Base-by-base conservation (phyloP, 2,888 invertebrate genomes). In the Dusona sp. region DNA sequence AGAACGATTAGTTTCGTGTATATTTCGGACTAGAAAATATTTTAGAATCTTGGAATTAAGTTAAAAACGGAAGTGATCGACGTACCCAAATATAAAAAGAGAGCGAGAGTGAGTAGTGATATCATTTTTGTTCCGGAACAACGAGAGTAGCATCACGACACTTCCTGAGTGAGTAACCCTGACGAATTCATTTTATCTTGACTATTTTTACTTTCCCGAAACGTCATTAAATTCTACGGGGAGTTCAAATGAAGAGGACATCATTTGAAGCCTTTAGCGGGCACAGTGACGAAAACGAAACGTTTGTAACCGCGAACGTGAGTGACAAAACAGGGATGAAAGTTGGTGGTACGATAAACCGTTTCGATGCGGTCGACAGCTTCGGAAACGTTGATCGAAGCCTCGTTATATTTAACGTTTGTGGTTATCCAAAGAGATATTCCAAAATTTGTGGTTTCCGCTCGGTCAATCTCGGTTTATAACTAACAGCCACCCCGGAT, bases 111-210 rank as follows among this genome's bases (percentile, higher is more conserved):
- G 36, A 48, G 19, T 74, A 29, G 73, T 79, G 73, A 54, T 78
- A 61, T 81, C 29, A 64, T 85, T 81, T 79, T 70, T n/a, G 68
- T 25, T 65, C 70, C 45, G 79, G 85, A 83, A 75, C 70, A 85
- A 68, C 84, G 80, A 67, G 33, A 57, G 25, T 67, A 65, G 25
- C 84, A 84, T 86, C 84, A 84, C 86, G 86, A 84, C 61, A 79
- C 25, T 80, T 72, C 75, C 61, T 74, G 73, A 84, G 86, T 86
- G 84, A 86, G 81, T 86, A 86, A 54, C 48, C 25, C 0, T 36
- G 54, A 33, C 11, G 22, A 11, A 16, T 9, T 54, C 16, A 38
- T 38, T 70, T n/a, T n/a, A 13, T 74, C 16, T 36, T 48, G 16
- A 6, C 22, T n/a, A 48, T 70, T 25, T 38, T 48, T 45, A 1